Base-by-base conservation (phyloP, 2,888 invertebrate genomes). In the Neria commutata region DNA sequence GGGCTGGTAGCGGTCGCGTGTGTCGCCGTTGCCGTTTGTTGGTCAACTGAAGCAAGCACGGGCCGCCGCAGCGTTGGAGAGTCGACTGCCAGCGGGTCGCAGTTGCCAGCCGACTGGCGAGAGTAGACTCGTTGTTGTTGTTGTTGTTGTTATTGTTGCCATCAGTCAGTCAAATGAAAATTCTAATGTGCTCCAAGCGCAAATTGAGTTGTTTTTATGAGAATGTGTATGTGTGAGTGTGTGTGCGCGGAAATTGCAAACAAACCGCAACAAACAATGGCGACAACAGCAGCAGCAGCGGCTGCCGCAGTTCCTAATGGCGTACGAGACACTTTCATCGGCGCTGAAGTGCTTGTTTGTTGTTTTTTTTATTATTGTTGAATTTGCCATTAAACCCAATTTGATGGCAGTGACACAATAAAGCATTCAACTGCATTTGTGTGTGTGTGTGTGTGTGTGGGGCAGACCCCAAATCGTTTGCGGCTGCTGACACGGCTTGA, bases 21-120 rank as follows among this genome's bases (percentile, higher is more conserved):
- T 72, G 65, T 67, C 69, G 66, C 68, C 67, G 69, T 67, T 67
- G 68, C 69, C 67, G 64, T 72, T 68, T 75, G 75, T 74, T 75
- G 75, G 75, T 75, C 75, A 75, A 75, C 75, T 75, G 70, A 75
- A 71, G 74, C 70, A 74, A 73, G 72, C 74, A 73, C 68, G 73
- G 64, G 68, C 65, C 71, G 69, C 63, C 29, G 58, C 40, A 57
- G 23, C 19, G 56, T 55, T 33, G 19, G n/a, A n/a, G 42, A 42
- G 19, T 5, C 42, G 25, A 4, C n/a, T n/a, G 42, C 42, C 19
- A 17, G 42, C 42, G 42, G 19, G 37, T 11, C 37, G 37, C 11
- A 14, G n/a, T n/a, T 37, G n/a, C 37, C 6, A 14, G n/a, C 37
- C 6, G 8, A 37, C 37, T n/a, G n/a, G n/a, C n/a, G n/a, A n/a